Evolutionary conservation across 2,797 vertebrate species (phyloP).

Genomic region (Catharus ustulatus): DNA sequence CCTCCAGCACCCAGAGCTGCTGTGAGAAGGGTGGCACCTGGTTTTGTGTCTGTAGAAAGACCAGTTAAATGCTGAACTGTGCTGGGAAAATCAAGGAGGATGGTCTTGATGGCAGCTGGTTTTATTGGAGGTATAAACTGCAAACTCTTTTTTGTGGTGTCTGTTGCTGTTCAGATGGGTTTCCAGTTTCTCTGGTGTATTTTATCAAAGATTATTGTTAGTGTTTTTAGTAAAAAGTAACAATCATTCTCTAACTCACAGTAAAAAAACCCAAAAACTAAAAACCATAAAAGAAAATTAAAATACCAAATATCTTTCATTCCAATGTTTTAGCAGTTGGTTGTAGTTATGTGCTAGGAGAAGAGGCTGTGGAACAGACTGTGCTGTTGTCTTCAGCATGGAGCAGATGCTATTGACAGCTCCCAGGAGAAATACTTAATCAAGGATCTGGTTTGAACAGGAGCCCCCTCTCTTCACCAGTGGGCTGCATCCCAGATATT

Average conservation of each 20-base stretch:
- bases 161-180: neutral
- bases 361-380: constrained; percentile 41
- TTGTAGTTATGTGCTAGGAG: neutral
- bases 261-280: neutral
- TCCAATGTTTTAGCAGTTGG: constrained; percentile 11
- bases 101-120: neutral
- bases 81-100: neutral
- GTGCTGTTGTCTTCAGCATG: constrained; percentile 15
- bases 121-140: neutral
- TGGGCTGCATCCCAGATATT: neutral
- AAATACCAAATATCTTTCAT: neutral
- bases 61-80: neutral
- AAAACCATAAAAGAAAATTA: neutral
- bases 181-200: neutral
- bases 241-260: neutral
- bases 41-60: neutral
- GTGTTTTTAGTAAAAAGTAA: neutral
- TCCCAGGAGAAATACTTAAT: constrained; percentile 5
- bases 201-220: neutral
- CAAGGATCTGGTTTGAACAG: neutral
- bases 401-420: constrained; percentile 44
- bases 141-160: neutral
- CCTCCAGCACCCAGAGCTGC: neutral
- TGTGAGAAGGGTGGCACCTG: neutral
- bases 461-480: neutral